Evolutionary conservation across 2,113 vertebrate species (phyloP), one percentile per base, ranked within the genome.

Genomic region (Peromyscus polionotus): DNA sequence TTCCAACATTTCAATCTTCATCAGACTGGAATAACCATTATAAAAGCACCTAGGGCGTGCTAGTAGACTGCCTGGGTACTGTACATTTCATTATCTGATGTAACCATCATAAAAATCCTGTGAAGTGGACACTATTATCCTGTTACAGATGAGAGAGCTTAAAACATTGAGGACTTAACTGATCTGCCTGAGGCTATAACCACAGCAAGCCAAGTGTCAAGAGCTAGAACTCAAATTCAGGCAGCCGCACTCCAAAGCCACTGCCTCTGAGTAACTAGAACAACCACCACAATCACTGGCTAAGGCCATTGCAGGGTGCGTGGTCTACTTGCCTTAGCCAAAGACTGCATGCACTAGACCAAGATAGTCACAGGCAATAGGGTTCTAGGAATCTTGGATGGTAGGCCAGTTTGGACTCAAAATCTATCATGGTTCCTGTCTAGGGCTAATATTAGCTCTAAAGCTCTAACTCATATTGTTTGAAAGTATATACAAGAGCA

Each of bases 71-170:
- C 24, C 28, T 45, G 77, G 70, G 51, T 42, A 91, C 31, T 54
- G 26, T 36, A 68, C 5, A 70, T 75, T 90, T 94, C 63, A 91
- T 95, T 83, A 96, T 86, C 90, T 95, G 39, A 95, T 61, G 83
- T 83, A 94, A 77, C 57, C n/a, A 93, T 96, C 65, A 65, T 39
- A 86, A 94, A 45, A 89, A 45, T 90, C 65, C 31, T 68, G 5
- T n/a, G 42, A 73, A 42, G 13, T 63, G 22, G 19, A 70, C 79
- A 76, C 9, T 63, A 92, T 88, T 26, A 13, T 57, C 63, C 85
- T 80, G 67, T 97, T 80, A 96, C 22, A 91, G 51, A 70, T 19
- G 3, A 93, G 12, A 95, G 51, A 95, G 86, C 59, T 86, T 80
- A 91, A 93, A 81, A 13, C 33, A 90, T 26, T 63, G 33, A 87